phyloP scores from a whole-genome alignment of 2,797 vertebrate genomes.

The Enteromius mattozi region DNA sequence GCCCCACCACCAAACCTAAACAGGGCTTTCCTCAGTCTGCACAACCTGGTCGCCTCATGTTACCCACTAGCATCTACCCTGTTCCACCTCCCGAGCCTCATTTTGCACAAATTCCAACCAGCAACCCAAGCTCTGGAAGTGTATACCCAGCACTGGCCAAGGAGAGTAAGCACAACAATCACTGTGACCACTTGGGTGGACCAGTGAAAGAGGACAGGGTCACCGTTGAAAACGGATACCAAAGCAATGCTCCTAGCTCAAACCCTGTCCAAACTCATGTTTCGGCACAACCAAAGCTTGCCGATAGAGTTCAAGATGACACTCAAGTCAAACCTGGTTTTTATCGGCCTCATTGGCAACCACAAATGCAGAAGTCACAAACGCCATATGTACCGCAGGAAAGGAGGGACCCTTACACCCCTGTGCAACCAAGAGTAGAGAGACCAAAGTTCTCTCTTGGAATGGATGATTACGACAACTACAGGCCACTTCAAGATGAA shows the following conservation, averaged over 20 bases:
- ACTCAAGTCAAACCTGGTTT: conserved; percentile 65
- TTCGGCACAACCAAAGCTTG: conserved; percentile 56
- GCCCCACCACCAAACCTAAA: conserved; percentile 86
- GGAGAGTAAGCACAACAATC: conserved; percentile 77
- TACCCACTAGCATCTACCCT: conserved; percentile 83
- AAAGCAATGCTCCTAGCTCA: conserved; percentile 69
- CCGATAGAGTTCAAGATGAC: conserved; percentile 72
- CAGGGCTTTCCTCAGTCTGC: conserved; percentile 77
- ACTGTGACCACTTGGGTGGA: conserved; percentile 51
- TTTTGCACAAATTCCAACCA: conserved; percentile 84
- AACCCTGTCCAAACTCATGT: conserved; percentile 35
- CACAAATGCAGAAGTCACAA: conserved; percentile 59
- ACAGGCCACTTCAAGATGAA: conserved; percentile 63
- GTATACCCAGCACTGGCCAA: conserved; percentile 85
- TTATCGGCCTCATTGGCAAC: conserved; percentile 70
- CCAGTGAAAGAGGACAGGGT: conserved; percentile 36
- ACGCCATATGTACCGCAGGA: conserved; percentile 62
- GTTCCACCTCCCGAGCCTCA: conserved; percentile 88
- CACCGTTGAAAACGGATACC: conserved; percentile 82
- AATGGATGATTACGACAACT: conserved; percentile 62
- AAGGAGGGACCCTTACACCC: conserved; percentile 62
- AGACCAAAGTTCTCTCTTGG: conserved; percentile 62
- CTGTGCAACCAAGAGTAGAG: conserved; percentile 70
- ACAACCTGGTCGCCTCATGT: conserved; percentile 81
- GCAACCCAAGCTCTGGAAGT: conserved; percentile 68